Conservation (phyloP, 1,140 invertebrate genomes). For the Pentalonia nigronervosa region DNA sequence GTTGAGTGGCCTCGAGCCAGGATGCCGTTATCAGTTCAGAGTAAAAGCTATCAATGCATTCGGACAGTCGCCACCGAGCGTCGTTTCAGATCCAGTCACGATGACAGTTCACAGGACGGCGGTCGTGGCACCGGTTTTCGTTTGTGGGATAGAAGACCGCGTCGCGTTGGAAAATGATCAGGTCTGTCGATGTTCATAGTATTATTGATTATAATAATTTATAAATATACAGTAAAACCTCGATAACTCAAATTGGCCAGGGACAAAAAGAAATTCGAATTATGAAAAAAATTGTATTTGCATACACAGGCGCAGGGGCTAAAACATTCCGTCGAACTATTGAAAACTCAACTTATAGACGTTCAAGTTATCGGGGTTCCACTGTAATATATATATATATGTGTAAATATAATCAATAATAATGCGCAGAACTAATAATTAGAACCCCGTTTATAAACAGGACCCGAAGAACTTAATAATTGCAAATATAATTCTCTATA, state of each 20-base stretch:
- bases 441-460: background rate
- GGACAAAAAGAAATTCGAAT: no score
- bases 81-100: constrained; percentile 78
- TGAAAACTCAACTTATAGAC: no score
- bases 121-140: constrained; percentile 74
- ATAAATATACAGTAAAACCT: no score
- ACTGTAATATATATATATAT: no score
- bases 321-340: no score
- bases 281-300: no score
- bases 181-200: constrained; percentile 62
- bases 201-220: no score
- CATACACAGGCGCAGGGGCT: no score
- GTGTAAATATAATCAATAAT: no score
- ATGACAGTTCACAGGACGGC: constrained; percentile 75
- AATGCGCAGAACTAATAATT: no score
- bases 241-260: no score
- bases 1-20: constrained; percentile 80
- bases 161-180: constrained; percentile 80
- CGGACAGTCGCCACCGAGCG: constrained; percentile 80
- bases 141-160: constrained; percentile 72
- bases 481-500: background rate
- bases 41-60: constrained; percentile 86
- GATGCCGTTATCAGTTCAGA: constrained; percentile 88
- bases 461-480: background rate
- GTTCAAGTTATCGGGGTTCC: no score